Base-by-base conservation (phyloP, 2,113 vertebrate genomes). In the Ictalurus furcatus region DNA sequence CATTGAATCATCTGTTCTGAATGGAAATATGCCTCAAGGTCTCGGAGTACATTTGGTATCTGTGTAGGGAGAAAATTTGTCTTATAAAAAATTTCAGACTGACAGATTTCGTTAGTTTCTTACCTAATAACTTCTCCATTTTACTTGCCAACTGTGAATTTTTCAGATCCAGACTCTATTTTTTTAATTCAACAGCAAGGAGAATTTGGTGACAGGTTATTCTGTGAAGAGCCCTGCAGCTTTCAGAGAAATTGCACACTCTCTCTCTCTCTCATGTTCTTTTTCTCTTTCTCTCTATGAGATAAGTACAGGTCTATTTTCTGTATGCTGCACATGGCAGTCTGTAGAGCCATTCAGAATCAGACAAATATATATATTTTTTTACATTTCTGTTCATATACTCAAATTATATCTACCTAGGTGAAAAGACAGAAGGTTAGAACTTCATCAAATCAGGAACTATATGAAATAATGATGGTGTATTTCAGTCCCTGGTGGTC, bases 221-320 rank as follows among this genome's bases (percentile, higher is more conserved):
- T 82, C 69, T 88, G 58, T 90, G 84, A 91, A 90, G 84, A 73
- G 63, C 86, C 88, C 81, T 82, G 30, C n/a, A 34, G 89, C 89
- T 87, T 76, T 76, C 85, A 69, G 65, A n/a, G 28, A 83, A 88
- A 88, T 88, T 73, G 11, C 73, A n/a, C 37, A 65, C 58, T 67
- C 73, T 78, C 58, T 80, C 58, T 80, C 67, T 73, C 52, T 86
- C 34, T 67, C 44, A 48, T 25, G 16, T 30, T 61, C 69, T 86
- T 30, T 80, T 52, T 59, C 59, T 82, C 61, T 67, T 54, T 84
- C 37, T 63, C 71, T 30, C 6, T 3, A 76, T 52, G 81, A 90
- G 61, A 88, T 88, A 90, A 88, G 89, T 86, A 87, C 44, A 76
- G 74, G 65, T 81, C 84, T 88, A 83, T 90, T 90, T 90, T 83